A percentile compares a stretch with the other conserved stretches of the same genome.
phyloP scores from a whole-genome alignment of 2,113 vertebrate species.

The Archocentrus centrarchus region DNA sequence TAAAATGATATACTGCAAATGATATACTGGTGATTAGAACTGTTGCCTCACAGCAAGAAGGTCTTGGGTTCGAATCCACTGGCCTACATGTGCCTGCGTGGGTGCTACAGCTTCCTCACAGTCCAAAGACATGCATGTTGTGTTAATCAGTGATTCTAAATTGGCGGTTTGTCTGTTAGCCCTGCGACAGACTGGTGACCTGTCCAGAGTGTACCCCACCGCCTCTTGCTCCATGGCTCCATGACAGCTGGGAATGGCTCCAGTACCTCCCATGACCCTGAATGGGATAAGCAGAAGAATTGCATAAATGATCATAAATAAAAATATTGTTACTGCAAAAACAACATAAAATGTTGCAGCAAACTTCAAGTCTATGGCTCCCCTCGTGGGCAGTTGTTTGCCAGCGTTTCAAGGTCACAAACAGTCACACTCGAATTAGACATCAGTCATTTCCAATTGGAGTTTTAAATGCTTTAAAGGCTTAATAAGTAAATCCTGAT shows the following conservation, averaged over 20 bases:
- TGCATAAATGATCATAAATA: background rate
- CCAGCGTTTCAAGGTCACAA: background rate
- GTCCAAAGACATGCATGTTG: too few species aligned
- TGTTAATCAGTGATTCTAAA: too few species aligned
- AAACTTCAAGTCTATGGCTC: background rate
- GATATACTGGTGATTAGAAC: background rate
- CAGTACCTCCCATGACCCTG: too few species aligned
- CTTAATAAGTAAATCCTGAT: background rate
- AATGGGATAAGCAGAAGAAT: background rate
- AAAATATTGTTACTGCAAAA: background rate
- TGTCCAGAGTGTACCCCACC: too few species aligned
- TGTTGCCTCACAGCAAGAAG: background rate
- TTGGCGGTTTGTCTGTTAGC: too few species aligned
- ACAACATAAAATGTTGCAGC: background rate
- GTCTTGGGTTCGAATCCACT: too few species aligned
- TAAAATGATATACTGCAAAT: background rate
- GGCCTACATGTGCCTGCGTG: too few species aligned
- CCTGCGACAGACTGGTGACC: too few species aligned
- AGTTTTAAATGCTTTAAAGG: background rate
- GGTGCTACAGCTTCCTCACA: too few species aligned
- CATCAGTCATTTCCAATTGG: background rate
- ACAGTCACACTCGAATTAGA: background rate
- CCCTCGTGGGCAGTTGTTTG: background rate
- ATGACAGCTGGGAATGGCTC: too few species aligned
- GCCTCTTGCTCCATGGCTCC: too few species aligned